Evolutionary conservation across 2,888 invertebrate genomes (phyloP).

Genomic region (Limenitis camilla): DNA sequence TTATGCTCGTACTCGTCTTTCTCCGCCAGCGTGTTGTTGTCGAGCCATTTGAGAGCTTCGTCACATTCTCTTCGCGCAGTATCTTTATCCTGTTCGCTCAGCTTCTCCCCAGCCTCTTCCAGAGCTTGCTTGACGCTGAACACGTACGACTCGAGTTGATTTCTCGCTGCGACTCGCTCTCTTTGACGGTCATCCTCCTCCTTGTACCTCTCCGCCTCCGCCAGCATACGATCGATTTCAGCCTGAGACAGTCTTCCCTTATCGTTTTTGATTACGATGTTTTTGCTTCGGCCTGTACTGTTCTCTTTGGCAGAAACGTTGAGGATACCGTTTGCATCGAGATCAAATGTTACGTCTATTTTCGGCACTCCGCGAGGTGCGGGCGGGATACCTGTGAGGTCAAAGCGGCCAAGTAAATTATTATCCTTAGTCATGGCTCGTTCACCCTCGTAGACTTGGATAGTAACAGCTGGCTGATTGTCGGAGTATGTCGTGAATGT

Average conservation of each 20-base stretch:
- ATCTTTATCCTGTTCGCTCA: slow-evolving; percentile 80
- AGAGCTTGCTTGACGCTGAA: slow-evolving; percentile 81
- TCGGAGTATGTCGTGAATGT: too few species aligned
- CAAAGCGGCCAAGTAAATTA: slow-evolving; percentile 78
- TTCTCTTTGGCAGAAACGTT: slow-evolving; percentile 88
- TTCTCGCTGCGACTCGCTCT: slow-evolving; percentile 79
- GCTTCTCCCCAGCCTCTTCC: slow-evolving; percentile 75
- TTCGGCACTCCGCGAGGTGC: slow-evolving; percentile 80
- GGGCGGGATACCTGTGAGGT: slow-evolving; percentile 80
- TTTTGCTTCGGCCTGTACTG: slow-evolving; percentile 79
- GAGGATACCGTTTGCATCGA: slow-evolving; percentile 86
- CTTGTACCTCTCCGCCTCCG: slow-evolving; percentile 82
- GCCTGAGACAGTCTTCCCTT: slow-evolving; percentile 85
- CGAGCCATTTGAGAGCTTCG: slow-evolving; percentile 81
- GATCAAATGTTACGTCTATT: slow-evolving; percentile 82
- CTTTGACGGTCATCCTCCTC: slow-evolving; percentile 82
- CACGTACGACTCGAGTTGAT: slow-evolving; percentile 81
- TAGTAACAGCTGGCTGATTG: too few species aligned
- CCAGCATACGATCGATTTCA: slow-evolving; percentile 86
- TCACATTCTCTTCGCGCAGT: slow-evolving; percentile 66
- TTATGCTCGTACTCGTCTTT: slow-evolving; percentile 78
- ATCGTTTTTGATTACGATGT: slow-evolving; percentile 88
- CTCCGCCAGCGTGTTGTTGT: slow-evolving; percentile 78
- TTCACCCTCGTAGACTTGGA: too few species aligned
- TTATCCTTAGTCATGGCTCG: too few species aligned